Base-by-base conservation (phyloP, 2,113 vertebrate genomes). In the Scalopus aquaticus region DNA sequence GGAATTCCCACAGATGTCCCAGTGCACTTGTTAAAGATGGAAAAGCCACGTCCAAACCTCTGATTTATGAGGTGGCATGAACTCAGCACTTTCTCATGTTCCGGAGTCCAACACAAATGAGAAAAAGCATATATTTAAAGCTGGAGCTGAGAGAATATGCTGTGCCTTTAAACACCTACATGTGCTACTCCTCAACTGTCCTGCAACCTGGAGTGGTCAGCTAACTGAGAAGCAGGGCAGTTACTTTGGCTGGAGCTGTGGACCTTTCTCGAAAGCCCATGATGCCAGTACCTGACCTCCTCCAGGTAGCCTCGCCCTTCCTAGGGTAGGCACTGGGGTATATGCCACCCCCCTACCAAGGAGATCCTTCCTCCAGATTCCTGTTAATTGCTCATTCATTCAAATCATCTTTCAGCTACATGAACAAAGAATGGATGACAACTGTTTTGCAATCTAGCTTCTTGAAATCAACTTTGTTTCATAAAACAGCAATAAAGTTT, bases 21-120 rank as follows among this genome's bases (percentile, higher is more conserved):
- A 12, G 15, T 81, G 9, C 32, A 54, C 88, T 93, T 70, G 37
- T 3, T 4, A n/a, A 64, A 46, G 37, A 92, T 12, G 37, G 67
- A 96, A 84, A 79, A 60, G n/a, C 30, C 17, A 10, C 10, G 69
- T 90, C 67, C 28, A 70, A 62, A 37, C 72, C 79, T 44, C 86
- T 79, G 12, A 95, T 95, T 92, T 84, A 80, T 0, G 2, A 62
- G 58, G 26, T 72, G 9, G 54, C 72, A 74, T 35, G 35, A 82
- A 76, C 91, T 12, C 42, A 16, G 10, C 74, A 90, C 12, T n/a
- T 90, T 93, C 93, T 93, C 30, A 56, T 84, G 22, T 79, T 93
- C 96, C 92, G 30, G 30, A 12, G 89, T 91, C 37, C 7, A 64
- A 84, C 56, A 89, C 28, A 91, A 92, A 91, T 19, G 42, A 72